Evolutionary conservation across 2,797 vertebrate species (phyloP).

Genomic region (Syngnathus rostellatus): DNA sequence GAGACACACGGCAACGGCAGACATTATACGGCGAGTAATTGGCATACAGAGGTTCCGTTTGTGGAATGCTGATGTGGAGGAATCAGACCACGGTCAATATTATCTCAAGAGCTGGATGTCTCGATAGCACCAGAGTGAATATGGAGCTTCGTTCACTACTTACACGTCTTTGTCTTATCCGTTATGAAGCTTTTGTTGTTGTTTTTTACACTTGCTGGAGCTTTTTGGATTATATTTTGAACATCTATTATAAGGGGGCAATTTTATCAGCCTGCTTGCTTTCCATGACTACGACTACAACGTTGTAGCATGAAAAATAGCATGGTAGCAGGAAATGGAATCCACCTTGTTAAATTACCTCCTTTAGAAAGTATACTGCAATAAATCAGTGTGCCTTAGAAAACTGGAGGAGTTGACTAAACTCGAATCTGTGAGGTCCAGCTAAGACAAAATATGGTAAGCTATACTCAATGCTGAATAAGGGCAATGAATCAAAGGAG

Average conservation of each 20-base stretch:
- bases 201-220: neutral
- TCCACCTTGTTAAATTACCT: neutral
- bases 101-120: neutral
- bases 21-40: slow-evolving; percentile 50
- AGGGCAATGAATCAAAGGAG: neutral
- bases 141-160: neutral
- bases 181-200: neutral
- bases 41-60: slow-evolving; percentile 42
- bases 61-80: slow-evolving; percentile 37
- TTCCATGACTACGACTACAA: neutral
- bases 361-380: neutral
- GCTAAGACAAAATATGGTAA: neutral
- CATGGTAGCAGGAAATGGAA: neutral
- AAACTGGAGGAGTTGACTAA: neutral
- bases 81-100: slow-evolving; percentile 4
- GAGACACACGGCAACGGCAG: slow-evolving; percentile 21
- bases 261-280: neutral
- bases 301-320: neutral
- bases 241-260: neutral
- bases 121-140: neutral
- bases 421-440: slow-evolving; percentile 4
- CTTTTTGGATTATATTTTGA: neutral
- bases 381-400: slow-evolving; percentile 5
- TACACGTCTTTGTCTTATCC: neutral
- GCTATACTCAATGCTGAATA: no score